Conservation (phyloP, 1,140 invertebrate species). For the Philotrypesis tridentata region DNA sequence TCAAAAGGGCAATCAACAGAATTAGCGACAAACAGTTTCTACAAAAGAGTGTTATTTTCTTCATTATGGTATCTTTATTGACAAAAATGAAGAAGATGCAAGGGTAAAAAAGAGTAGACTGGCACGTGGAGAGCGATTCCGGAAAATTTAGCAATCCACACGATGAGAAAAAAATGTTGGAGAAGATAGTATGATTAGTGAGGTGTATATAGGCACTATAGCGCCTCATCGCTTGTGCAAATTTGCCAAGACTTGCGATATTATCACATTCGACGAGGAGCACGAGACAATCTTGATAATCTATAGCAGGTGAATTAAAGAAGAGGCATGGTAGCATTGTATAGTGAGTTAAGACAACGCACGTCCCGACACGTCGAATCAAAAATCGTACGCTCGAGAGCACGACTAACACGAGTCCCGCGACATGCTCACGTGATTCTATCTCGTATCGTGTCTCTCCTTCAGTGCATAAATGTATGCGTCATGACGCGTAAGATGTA, state of each 20-base stretch:
- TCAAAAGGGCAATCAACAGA: no score
- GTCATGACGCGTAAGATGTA: no score
- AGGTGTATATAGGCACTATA: no score
- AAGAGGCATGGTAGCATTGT: background rate
- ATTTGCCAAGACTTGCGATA: background rate
- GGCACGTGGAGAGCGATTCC: background rate
- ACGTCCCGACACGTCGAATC: background rate
- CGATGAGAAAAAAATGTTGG: background rate
- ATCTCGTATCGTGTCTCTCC: slow-evolving; percentile 49
- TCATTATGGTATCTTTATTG: no score
- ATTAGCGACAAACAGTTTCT: no score
- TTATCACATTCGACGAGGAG: no score
- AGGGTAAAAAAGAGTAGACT: background rate
- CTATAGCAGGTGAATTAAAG: background rate
- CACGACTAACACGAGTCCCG: slow-evolving; percentile 57
- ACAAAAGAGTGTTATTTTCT: no score
- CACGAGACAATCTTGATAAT: no score
- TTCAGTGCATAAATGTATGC: no score
- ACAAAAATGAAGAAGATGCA: no score
- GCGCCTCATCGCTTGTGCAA: background rate
- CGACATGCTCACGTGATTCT: slow-evolving; percentile 53
- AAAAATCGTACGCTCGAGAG: background rate
- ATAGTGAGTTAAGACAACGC: no score
- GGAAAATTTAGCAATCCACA: no score
- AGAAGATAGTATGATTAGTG: background rate